Evolutionary conservation across 2,888 invertebrate genomes (phyloP), one percentile per base, ranked within the genome.

Genomic region (Pachydiplax longipennis): DNA sequence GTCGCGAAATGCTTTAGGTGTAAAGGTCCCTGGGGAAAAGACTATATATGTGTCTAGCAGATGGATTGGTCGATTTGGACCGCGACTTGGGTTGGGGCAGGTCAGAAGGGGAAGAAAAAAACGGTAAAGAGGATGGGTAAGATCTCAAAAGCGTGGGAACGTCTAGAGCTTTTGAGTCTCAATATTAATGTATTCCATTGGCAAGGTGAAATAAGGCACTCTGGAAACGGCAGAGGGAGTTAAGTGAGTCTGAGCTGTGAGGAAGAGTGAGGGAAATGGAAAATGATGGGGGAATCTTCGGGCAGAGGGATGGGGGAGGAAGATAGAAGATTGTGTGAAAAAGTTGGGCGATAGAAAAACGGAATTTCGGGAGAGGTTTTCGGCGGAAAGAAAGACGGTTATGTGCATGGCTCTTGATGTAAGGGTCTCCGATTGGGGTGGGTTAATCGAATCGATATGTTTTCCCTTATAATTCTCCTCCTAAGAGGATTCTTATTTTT

Each of bases 151-250:
- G 58, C 83, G 58, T 83, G 83, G 18, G 83, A 83, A 83, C 31
- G 58, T 83, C 53, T 35, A 22, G 37, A 87, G 87, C 61, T 87
- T 87, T 61, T 37, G 87, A n/a, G 87, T 87, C 65, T 87, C 83
- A 58, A 58, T 83, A 83, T 87, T 87, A 87, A 87, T 87, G 87
- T 87, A 87, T 87, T 87, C 87, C 58, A 37, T 48, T 18, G 25
- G 31, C 2, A 2, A 35, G 83, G 18, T 53, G 58, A 58, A 83
- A 65, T 65, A 65, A 65, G 65, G 65, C 65, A 73, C 73, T 73
- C 73, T 73, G 65, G 65, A 65, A 65, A 65, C 22, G 65, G 65
- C 65, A 65, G 44, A 6, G 44, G 65, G 65, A 65, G 65, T 65
- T 65, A n/a, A 65, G 65, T 65, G 65, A 25, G 25, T 65, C 65